A percentile compares a stretch with the other conserved stretches of the same genome.
Evolutionary conservation across 2,113 vertebrate genomes (phyloP).

Genomic region (Danionella cerebrum): DNA sequence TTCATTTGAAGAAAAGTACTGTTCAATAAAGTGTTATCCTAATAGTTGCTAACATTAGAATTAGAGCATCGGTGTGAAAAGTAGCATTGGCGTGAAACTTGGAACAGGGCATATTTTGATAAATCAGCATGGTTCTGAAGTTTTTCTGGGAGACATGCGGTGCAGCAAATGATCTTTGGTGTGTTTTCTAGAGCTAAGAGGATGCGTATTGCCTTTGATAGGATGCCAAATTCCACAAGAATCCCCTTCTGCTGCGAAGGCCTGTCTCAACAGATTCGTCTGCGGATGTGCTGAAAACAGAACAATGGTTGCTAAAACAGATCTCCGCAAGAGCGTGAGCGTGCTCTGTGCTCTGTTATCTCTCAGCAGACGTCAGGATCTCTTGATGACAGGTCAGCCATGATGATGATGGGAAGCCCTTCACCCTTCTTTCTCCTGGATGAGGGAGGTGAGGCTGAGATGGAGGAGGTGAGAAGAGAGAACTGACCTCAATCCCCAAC

Average conservation of each 20-base stretch:
- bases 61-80: too few species aligned
- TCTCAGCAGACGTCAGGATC: not conserved
- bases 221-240: constrained; percentile 30
- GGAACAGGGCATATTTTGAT: too few species aligned
- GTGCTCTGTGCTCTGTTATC: not conserved
- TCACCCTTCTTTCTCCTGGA: not conserved
- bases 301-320: constrained; percentile 15
- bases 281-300: constrained; percentile 25
- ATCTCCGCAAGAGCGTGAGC: not conserved
- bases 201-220: constrained; percentile 32
- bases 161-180: not conserved
- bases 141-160: too few species aligned
- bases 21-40: too few species aligned
- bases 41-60: too few species aligned
- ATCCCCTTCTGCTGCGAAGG: not conserved
- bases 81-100: too few species aligned
- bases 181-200: constrained; percentile 30
- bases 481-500: constrained; percentile 23
- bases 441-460: constrained; percentile 17
- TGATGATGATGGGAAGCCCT: not conserved
- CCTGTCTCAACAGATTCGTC: constrained; percentile 34
- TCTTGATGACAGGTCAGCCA: constrained; percentile 8
- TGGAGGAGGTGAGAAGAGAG: constrained; percentile 5
- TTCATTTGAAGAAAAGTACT: too few species aligned
- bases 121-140: too few species aligned